These are phyloP conservation scores for Hypercompe scribonia DNA, from an alignment of 2,888 invertebrate genomes.

Conservation along the genomic window DNA sequence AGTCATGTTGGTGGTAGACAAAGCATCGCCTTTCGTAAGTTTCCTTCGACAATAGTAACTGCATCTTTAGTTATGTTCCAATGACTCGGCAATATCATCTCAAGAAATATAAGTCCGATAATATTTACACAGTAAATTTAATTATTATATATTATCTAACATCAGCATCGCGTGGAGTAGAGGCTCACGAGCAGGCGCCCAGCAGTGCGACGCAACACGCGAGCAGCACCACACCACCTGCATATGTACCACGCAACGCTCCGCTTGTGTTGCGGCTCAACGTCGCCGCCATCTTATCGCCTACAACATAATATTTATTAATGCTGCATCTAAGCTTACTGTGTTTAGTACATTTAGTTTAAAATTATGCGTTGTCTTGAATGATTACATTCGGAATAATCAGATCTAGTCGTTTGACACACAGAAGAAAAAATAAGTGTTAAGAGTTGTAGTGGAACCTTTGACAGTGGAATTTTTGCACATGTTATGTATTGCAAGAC, in stretches of 20 bases:
- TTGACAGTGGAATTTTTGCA: neutral
- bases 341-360: too few species aligned
- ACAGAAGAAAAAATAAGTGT: neutral
- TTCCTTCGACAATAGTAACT: neutral
- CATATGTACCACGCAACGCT: slow-evolving; percentile 23
- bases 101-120: slow-evolving; percentile 10
- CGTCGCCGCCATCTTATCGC: slow-evolving; percentile 96
- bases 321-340: neutral
- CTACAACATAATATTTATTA: slow-evolving; percentile 74
- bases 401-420: neutral
- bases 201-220: slow-evolving; percentile 19
- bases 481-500: neutral
- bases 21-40: neutral
- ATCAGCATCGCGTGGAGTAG: slow-evolving; percentile 27
- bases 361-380: too few species aligned
- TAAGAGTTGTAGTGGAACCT: neutral
- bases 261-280: slow-evolving; percentile 90
- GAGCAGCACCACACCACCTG: slow-evolving; percentile 10
- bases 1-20: neutral
- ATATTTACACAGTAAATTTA: slow-evolving; percentile 28
- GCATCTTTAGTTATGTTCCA: neutral
- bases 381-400: neutral
- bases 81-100: neutral
- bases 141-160: slow-evolving; percentile 7
- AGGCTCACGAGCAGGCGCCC: slow-evolving; percentile 19